Evolutionary conservation across 2,888 invertebrate species (phyloP).

Genomic region (Pasiphila rectangulata): DNA sequence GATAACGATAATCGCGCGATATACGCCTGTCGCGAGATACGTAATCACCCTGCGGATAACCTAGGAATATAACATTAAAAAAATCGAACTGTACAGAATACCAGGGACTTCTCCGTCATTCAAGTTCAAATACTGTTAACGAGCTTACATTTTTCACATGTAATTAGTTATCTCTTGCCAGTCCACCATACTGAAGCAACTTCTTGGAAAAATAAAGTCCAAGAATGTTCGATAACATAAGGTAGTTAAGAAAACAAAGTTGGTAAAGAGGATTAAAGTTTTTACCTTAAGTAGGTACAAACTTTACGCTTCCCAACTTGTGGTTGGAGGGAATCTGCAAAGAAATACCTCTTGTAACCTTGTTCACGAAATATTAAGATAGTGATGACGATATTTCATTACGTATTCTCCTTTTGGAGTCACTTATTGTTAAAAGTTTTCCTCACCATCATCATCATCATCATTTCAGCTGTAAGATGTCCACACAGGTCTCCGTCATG

Average conservation of each 20-base stretch:
- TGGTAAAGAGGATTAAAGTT: constrained; percentile 40
- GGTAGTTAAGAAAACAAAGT: constrained; percentile 36
- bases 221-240: constrained; percentile 33
- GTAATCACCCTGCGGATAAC: no score
- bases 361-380: constrained; percentile 16
- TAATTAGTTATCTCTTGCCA: no score
- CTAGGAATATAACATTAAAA: no score
- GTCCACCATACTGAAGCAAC: no score
- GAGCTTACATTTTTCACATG: no score
- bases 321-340: constrained; percentile 19
- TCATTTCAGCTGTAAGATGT: background rate
- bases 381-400: constrained; percentile 8
- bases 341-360: constrained; percentile 16
- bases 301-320: constrained; percentile 31
- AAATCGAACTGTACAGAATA: no score
- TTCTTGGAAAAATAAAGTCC: constrained; percentile 20
- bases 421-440: background rate
- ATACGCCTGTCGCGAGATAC: no score
- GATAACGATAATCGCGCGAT: no score
- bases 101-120: no score
- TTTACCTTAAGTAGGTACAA: no score
- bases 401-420: background rate
- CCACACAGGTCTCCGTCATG: background rate
- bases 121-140: no score
- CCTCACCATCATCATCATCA: background rate